phyloP scores from a whole-genome alignment of 2,888 invertebrate genomes.

The Philhelius pedissequus region DNA sequence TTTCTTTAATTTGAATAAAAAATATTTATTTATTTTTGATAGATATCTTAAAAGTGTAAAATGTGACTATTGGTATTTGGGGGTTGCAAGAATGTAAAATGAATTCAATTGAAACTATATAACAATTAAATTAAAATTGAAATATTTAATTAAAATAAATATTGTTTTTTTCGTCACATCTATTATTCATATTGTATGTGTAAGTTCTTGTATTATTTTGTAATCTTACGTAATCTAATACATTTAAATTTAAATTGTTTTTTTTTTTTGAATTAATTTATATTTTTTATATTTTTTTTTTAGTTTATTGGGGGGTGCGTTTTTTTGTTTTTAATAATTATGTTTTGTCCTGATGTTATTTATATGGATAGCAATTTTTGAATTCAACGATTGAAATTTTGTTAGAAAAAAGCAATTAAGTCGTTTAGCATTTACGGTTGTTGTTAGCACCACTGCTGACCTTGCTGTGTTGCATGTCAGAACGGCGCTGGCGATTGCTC shows the following conservation, averaged over 20 bases:
- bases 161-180: constrained; percentile 19
- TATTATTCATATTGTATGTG: constrained; percentile 9
- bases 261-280: constrained; percentile 5
- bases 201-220: constrained; percentile 1
- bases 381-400: constrained; percentile 9
- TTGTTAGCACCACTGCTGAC: constrained; percentile 82
- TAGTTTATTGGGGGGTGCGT: constrained; percentile 52
- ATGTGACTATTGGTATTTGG: constrained; percentile 33
- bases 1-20: constrained; percentile 45
- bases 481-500: constrained; percentile 80
- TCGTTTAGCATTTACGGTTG: constrained; percentile 82
- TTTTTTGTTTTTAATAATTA: not conserved
- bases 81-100: not conserved
- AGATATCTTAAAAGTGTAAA: constrained; percentile 24
- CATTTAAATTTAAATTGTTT: constrained; percentile 38
- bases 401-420: not conserved
- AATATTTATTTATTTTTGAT: constrained; percentile 21
- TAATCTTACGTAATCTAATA: constrained; percentile 36
- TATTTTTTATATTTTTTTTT: constrained; percentile 10
- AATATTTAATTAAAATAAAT: constrained; percentile 49
- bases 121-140: constrained; percentile 44
- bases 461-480: constrained; percentile 80
- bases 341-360: constrained; percentile 11
- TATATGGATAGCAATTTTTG: constrained; percentile 5
- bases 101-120: constrained; percentile 30